Evolutionary conservation across 2,888 invertebrate species (phyloP), one percentile per base, ranked within the genome.

Genomic region (Octonoba sinensis): DNA sequence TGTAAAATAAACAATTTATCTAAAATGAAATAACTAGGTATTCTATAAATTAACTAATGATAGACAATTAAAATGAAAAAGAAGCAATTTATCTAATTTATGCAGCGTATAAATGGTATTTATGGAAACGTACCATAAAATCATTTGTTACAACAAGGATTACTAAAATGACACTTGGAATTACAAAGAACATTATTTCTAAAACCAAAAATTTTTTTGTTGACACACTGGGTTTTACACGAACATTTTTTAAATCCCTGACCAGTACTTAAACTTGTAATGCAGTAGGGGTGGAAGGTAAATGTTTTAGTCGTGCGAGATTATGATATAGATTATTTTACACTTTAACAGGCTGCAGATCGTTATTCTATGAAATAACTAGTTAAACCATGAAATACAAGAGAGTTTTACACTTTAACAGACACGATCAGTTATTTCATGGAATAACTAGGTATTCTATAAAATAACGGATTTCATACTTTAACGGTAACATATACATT

Each of bases 161-260:
- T 36, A 6, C 36, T 36, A 36, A 36, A 36, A 36, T 36, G 8
- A 36, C 36, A 8, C 36, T 36, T 36, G 36, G 36, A 36, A 36
- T 36, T 36, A 36, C 36, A 36, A 36, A 36, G 8, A 36, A 36
- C 36, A 36, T 67, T 73, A 27, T 44, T 56, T 72, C 60, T 72
- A 72, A 72, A 73, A 73, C 73, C 64, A 73, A 73, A 64, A 73
- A 64, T 64, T 64, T 73, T 73, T 64, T 73, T 73, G 73, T 73
- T 64, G 73, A 73, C 73, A 73, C 73, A 64, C 73, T 73, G 73
- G 22, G 73, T 64, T 73, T 73, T 73, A 64, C 64, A 73, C 56
- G 73, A 75, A 67, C 67, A 67, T 76, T 76, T 76, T 76, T 67
- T 67, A 75, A 75, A 75, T 75, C 75, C 75, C 67, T 75, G 67